Evolutionary conservation across 2,888 invertebrate genomes (phyloP).

Genomic region (Ceraclea dissimilis): DNA sequence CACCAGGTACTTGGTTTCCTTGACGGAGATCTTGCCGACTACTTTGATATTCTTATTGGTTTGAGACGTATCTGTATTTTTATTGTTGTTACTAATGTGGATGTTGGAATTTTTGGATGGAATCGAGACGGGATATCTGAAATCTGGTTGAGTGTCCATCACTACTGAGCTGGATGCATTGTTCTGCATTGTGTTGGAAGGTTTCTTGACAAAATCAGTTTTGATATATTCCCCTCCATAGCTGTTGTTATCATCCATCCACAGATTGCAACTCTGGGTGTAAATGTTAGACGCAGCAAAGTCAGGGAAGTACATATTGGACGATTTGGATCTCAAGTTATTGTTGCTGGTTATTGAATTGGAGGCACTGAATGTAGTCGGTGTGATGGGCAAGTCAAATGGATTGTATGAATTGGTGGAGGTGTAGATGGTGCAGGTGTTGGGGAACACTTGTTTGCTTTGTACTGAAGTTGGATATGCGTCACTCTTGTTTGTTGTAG

Average conservation of each 20-base stretch:
- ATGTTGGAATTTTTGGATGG: conserved; percentile 14
- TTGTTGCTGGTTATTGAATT: conserved; percentile 10
- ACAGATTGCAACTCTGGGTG: conserved; percentile 21
- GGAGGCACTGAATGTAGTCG: conserved; percentile 13
- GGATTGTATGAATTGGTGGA: conserved; percentile 31
- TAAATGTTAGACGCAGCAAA: conserved; percentile 21
- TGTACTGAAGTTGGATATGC: conserved; percentile 15
- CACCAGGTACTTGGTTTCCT: conserved; percentile 11
- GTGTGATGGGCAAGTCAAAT: conserved; percentile 25
- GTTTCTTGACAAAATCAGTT: conserved; percentile 17
- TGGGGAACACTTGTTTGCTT: conserved; percentile 13
- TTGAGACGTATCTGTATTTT: conserved; percentile 1
- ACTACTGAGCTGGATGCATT: background rate
- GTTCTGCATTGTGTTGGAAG: conserved; percentile 10
- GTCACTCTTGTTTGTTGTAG: background rate
- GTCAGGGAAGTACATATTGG: conserved; percentile 18
- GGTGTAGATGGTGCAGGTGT: conserved; percentile 20
- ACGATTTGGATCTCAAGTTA: conserved; percentile 16
- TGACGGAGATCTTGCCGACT: background rate
- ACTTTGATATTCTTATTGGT: conserved; percentile 3
- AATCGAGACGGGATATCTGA: conserved; percentile 14
- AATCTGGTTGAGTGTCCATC: conserved; percentile 18
- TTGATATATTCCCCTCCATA: conserved; percentile 9
- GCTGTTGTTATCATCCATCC: conserved; percentile 18
- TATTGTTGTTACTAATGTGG: conserved; percentile 4